Conservation (phyloP, 2,113 vertebrate species). For the Ciconia boyciana region DNA sequence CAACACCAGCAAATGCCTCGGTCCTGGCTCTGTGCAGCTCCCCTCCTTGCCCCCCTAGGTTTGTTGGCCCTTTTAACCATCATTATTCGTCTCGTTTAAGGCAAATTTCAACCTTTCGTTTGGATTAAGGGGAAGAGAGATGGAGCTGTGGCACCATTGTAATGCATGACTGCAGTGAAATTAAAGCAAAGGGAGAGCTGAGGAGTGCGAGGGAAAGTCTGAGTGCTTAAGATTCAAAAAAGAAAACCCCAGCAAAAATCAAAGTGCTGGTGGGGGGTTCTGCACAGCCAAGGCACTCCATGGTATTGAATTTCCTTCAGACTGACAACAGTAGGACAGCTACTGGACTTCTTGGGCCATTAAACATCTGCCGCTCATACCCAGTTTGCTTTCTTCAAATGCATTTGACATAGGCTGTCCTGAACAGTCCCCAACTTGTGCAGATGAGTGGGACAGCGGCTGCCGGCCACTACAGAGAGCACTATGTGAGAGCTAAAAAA, state of each 20-base stretch:
- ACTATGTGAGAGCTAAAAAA: neutral
- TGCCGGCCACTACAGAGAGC: neutral
- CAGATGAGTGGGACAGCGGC: neutral
- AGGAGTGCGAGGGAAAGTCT: neutral
- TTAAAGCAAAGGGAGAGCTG: constrained; percentile 15
- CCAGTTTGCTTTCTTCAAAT: neutral
- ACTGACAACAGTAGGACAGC: neutral
- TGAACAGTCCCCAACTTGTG: neutral
- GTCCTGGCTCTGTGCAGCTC: neutral
- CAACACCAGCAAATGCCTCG: rapidly evolving
- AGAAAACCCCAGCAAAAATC: neutral
- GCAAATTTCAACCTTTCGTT: constrained; percentile 21
- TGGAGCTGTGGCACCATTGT: constrained; percentile 18
- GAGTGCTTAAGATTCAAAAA: neutral
- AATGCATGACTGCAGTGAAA: constrained; percentile 47
- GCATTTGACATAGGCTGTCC: neutral
- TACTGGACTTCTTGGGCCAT: neutral
- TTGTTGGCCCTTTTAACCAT: neutral
- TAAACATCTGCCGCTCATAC: neutral
- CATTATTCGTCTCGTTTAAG: neutral
- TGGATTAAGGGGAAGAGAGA: constrained; percentile 8
- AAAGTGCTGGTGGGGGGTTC: neutral
- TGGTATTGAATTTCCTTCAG: neutral
- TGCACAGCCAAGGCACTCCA: neutral
- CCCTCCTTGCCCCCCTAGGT: neutral